Evolutionary conservation across 2,888 invertebrate genomes (phyloP).

Genomic region (Coremacera marginata): DNA sequence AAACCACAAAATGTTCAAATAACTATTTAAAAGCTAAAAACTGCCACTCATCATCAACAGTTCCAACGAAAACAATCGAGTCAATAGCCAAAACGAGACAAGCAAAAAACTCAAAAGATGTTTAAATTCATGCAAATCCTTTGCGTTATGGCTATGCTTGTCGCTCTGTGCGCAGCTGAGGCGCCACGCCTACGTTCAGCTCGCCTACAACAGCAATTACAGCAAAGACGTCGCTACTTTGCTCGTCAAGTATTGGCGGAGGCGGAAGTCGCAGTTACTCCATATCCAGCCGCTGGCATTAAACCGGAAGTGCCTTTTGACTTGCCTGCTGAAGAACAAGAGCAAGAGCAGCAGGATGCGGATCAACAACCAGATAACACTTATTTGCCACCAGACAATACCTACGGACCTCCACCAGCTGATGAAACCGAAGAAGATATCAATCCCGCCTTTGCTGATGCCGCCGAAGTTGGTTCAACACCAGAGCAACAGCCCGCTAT

Average conservation of each 20-base stretch:
- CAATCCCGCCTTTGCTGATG: not conserved
- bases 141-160: not conserved
- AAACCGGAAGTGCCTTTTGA: slow-evolving; percentile 30
- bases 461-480: slow-evolving; percentile 16
- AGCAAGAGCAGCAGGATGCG: not conserved
- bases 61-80: not conserved
- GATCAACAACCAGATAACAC: slow-evolving; percentile 13
- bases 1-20: not conserved
- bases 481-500: not conserved
- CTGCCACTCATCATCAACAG: too few species aligned
- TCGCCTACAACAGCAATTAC: not conserved
- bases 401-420: slow-evolving; percentile 11
- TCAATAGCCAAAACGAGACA: not conserved
- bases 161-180: slow-evolving; percentile 5
- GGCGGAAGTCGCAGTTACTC: slow-evolving; percentile 6
- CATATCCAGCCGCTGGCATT: slow-evolving; percentile 33
- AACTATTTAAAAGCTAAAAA: not conserved
- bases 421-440: not conserved
- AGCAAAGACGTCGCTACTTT: not conserved
- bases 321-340: slow-evolving; percentile 8
- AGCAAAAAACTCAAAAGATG: not conserved
- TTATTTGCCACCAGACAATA: slow-evolving; percentile 28
- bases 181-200: slow-evolving; percentile 11
- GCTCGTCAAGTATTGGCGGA: not conserved
- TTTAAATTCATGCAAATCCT: slow-evolving; percentile 5